phyloP scores from a whole-genome alignment of 2,888 invertebrate genomes.

The Campoletis raptor region DNA sequence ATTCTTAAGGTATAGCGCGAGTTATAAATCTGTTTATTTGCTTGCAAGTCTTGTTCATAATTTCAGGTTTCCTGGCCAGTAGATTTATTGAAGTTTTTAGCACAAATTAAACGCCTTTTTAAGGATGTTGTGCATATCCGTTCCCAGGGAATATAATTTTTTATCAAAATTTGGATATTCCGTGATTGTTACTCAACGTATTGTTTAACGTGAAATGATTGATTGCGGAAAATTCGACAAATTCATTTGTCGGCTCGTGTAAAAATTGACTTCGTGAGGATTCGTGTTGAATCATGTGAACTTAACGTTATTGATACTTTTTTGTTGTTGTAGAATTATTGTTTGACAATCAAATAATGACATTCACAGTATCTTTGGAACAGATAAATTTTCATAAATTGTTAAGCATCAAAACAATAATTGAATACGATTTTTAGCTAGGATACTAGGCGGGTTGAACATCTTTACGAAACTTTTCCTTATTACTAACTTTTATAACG shows the following conservation, averaged over 20 bases:
- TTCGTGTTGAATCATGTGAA: background rate
- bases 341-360: background rate
- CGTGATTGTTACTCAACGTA: background rate
- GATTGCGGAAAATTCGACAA: background rate
- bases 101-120: background rate
- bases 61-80: background rate
- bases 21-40: background rate
- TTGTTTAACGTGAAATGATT: too few relatives aligned
- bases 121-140: background rate
- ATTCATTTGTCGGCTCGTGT: background rate
- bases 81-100: background rate
- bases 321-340: background rate
- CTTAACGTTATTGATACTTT: background rate
- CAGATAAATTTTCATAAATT: background rate
- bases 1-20: background rate
- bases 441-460: background rate
- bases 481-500: background rate
- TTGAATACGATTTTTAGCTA: background rate
- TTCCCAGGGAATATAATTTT: background rate
- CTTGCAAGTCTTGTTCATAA: background rate
- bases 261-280: background rate
- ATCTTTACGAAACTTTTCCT: background rate
- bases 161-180: background rate
- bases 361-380: background rate
- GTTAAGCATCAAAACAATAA: background rate